Percentiles rank a stretch among this genome's conserved stretches.
Evolutionary conservation across 2,797 vertebrate species (phyloP).

Genomic region (Amblyraja radiata): DNA sequence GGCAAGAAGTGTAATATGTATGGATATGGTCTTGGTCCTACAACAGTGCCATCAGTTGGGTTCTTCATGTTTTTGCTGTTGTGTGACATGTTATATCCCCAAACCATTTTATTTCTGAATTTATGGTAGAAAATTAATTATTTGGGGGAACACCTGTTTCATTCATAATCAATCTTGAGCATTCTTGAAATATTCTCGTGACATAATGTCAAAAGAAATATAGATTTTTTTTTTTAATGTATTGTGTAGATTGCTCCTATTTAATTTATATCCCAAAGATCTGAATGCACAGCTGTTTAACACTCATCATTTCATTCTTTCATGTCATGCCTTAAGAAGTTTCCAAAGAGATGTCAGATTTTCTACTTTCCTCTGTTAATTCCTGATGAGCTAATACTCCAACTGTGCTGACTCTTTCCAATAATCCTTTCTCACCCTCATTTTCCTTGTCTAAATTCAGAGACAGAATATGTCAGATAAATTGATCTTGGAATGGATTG

Average conservation of each 20-base stretch:
- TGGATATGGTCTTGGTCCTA: background rate
- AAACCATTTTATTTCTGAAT: background rate
- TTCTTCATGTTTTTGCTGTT: background rate
- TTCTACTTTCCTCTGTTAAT: background rate
- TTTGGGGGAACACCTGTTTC: background rate
- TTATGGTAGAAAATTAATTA: background rate
- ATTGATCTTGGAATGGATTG: background rate
- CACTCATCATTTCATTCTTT: background rate
- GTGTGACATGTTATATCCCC: background rate
- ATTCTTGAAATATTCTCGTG: background rate
- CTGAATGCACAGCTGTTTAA: background rate
- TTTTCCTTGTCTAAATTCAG: background rate
- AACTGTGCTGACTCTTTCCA: background rate
- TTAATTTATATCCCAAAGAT: background rate
- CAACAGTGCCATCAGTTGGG: background rate
- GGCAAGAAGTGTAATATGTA: background rate
- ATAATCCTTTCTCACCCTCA: background rate
- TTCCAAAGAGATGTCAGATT: background rate
- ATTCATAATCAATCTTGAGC: background rate
- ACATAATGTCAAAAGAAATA: background rate
- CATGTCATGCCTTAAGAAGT: background rate
- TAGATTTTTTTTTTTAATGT: background rate
- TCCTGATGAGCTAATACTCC: background rate
- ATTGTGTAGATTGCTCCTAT: background rate
- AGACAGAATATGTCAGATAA: background rate